Base-by-base conservation (phyloP, 2,113 vertebrate genomes). In the Podarcis cretensis region DNA sequence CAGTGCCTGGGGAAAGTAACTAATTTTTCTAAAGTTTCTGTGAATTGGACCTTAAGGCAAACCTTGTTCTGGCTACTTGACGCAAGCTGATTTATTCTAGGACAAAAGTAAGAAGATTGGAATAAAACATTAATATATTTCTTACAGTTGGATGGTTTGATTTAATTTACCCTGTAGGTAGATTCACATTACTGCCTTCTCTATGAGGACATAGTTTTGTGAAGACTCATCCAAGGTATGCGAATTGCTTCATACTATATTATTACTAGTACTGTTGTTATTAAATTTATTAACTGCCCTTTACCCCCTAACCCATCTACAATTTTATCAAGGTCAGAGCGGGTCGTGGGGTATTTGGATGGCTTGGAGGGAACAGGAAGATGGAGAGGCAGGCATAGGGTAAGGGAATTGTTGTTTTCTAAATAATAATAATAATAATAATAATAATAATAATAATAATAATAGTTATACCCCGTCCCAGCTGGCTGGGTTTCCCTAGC, bases 31-130 rank as follows among this genome's bases (percentile, higher is more conserved):
- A 83, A 93, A 87, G 35, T 35, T 75, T 91, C 94, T 73, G 35
- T 87, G 68, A 86, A 87, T 93, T 92, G 94, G 80, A 63, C 8
- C 69, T 92, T 89, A 83, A 20, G 35, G 2, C 87, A 91, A 93
- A 96, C 94, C 95, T 92, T 92, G 91, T 92, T 93, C 92, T 88
- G 30, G 92, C 96, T 91, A 93, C 43, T 79, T 97, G 93, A 87
- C 90, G 66, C 1, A 71, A 88, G 74, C 59, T 83, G 88, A 80
- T 93, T 96, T 92, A 84, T 95, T 84, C 90, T 95, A 74, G 88
- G 95, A 82, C 54, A 92, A 93, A 92, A 91, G 92, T 94, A 89
- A 93, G 83, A 81, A 92, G 88, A 92, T 85, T 89, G 94, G 91
- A 89, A 89, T 89, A 92, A 91, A 86, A 84, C 82, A 89, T 81